Conservation (phyloP, 2,888 invertebrate species). For the Ellobium chinense region DNA sequence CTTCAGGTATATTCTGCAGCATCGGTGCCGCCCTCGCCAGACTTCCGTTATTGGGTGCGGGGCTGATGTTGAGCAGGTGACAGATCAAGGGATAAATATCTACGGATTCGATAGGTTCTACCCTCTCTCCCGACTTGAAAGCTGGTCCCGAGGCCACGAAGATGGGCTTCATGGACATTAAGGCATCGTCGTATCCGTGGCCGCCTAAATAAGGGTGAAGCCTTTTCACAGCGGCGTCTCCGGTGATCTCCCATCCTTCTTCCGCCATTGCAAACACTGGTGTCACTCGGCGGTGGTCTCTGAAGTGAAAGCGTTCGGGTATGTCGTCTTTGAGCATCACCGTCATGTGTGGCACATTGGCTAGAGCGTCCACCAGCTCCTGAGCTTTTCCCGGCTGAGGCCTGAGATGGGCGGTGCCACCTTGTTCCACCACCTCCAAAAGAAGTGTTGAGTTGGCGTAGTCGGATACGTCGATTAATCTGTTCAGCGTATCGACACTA, state of each 20-base stretch:
- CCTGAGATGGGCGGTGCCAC: constrained; percentile 55
- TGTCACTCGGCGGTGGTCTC: constrained; percentile 82
- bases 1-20: constrained; percentile 8
- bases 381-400: constrained; percentile 50
- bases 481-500: constrained; percentile 52
- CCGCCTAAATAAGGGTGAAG: constrained; percentile 63
- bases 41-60: constrained; percentile 78
- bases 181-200: constrained; percentile 84
- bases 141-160: constrained; percentile 80
- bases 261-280: constrained; percentile 84
- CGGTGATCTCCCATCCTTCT: constrained; percentile 81
- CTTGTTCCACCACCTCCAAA: constrained; percentile 48
- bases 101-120: constrained; percentile 83
- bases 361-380: constrained; percentile 56
- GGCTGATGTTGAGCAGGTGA: constrained; percentile 82
- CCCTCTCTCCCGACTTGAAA: constrained; percentile 79
- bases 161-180: constrained; percentile 73
- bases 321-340: constrained; percentile 81
- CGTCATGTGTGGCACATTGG: constrained; percentile 56
- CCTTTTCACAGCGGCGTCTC: too few species aligned
- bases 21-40: constrained; percentile 46
- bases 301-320: constrained; percentile 83
- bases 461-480: constrained; percentile 47
- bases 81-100: constrained; percentile 85
- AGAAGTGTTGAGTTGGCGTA: constrained; percentile 53